These are phyloP conservation scores for Cheilosia vulpina DNA, from an alignment of 2,888 invertebrate genomes.

Conservation along the genomic window DNA sequence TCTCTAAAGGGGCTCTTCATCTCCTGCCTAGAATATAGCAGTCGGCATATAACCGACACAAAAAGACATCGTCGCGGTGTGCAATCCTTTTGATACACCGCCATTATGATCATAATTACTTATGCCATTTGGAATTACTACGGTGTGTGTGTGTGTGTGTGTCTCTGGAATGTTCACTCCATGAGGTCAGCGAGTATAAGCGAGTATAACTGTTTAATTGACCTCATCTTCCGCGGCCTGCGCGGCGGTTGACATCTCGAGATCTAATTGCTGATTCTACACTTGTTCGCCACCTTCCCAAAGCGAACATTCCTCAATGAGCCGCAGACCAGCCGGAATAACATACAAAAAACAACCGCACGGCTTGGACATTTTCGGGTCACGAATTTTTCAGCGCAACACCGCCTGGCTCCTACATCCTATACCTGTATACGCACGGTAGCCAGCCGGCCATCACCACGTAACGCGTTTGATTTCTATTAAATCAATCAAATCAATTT, in stretches of 20 bases:
- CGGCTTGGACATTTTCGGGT: conserved; percentile 64
- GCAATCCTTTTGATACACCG: conserved; percentile 64
- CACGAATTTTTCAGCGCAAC: conserved; percentile 53
- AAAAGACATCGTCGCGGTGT: conserved; percentile 26
- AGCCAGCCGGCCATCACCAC: conserved; percentile 71
- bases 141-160: conserved; percentile 41
- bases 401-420: conserved; percentile 31
- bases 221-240: conserved; percentile 31
- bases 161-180: conserved; percentile 40
- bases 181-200: conserved; percentile 69
- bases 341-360: conserved; percentile 14
- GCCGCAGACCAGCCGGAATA: background rate
- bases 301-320: conserved; percentile 41
- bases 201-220: conserved; percentile 71
- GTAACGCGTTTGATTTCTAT: conserved; percentile 75
- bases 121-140: conserved; percentile 61
- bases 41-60: conserved; percentile 21
- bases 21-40: conserved; percentile 40
- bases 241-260: conserved; percentile 42
- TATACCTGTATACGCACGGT: conserved; percentile 39
- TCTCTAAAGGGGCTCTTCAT: background rate
- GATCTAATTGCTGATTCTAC: conserved; percentile 73
- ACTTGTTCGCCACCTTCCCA: conserved; percentile 70
- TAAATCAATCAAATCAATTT: conserved; percentile 76
- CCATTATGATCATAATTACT: conserved; percentile 68